phyloP scores from a whole-genome alignment of 2,797 vertebrate genomes.

The Poeciliopsis gracilis region DNA sequence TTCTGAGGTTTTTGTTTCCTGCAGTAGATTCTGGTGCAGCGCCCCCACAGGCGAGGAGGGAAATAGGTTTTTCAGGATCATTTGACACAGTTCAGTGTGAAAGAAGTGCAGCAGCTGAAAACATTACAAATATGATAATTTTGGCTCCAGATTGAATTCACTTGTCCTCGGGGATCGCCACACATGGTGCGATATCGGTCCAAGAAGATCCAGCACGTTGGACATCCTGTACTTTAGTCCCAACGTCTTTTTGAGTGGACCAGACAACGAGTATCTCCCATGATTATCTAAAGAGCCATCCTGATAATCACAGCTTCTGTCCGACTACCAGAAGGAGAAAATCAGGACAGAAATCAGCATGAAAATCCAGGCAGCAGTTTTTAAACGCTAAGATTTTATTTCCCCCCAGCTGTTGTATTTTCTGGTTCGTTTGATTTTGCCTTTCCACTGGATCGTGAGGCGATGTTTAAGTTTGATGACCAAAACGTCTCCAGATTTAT shows the following conservation, averaged over 20 bases:
- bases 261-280: background rate
- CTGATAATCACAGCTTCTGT: background rate
- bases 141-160: background rate
- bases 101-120: too few relatives aligned
- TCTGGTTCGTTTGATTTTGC: background rate
- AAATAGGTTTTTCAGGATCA: too few relatives aligned
- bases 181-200: background rate
- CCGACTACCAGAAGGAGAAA: too few relatives aligned
- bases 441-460: background rate
- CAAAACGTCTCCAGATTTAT: background rate
- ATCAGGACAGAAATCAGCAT: too few relatives aligned
- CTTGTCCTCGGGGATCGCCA: background rate
- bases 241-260: background rate
- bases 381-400: background rate
- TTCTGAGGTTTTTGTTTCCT: too few relatives aligned
- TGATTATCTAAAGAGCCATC: background rate
- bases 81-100: too few relatives aligned
- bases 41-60: too few relatives aligned
- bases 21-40: too few relatives aligned
- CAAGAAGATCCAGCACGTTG: background rate
- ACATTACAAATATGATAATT: too few relatives aligned
- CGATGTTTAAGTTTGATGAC: background rate
- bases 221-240: too few relatives aligned
- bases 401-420: background rate
- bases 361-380: too few relatives aligned